Evolutionary conservation across 2,888 invertebrate species (phyloP).

Genomic region (Fragum fragum): DNA sequence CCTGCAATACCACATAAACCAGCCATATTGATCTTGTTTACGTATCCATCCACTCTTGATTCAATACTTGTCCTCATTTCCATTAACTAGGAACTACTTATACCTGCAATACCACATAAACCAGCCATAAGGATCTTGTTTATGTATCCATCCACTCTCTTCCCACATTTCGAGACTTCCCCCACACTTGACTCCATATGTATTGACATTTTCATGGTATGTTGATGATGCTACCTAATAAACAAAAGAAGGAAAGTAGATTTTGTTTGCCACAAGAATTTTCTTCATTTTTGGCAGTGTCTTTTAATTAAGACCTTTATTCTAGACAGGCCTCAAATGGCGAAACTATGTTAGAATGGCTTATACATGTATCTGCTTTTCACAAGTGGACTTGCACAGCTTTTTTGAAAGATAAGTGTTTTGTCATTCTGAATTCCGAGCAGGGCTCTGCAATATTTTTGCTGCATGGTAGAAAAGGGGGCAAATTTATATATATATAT

Average conservation of each 20-base stretch:
- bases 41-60: conserved; percentile 82
- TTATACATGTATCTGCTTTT: too few relatives aligned
- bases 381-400: too few relatives aligned
- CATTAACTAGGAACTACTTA: conserved; percentile 45
- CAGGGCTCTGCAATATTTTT: too few relatives aligned
- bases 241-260: background rate
- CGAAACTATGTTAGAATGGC: too few relatives aligned
- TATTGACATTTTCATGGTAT: conserved; percentile 78
- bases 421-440: too few relatives aligned
- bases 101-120: conserved; percentile 83
- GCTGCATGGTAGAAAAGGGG: too few relatives aligned
- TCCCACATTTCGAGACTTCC: conserved; percentile 82
- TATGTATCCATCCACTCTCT: conserved; percentile 81
- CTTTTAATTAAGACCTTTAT: too few relatives aligned
- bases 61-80: conserved; percentile 78
- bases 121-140: conserved; percentile 83
- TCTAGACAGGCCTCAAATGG: too few relatives aligned
- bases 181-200: conserved; percentile 80
- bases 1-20: conserved; percentile 84
- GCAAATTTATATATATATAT: too few relatives aligned
- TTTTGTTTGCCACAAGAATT: too few relatives aligned
- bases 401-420: too few relatives aligned
- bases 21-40: conserved; percentile 82
- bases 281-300: too few relatives aligned
- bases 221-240: conserved; percentile 71